Percentiles rank a stretch among this genome's conserved stretches.
These are phyloP conservation scores for Nezara viridula DNA, from an alignment of 2,888 invertebrate genomes.

Conservation along the genomic window DNA sequence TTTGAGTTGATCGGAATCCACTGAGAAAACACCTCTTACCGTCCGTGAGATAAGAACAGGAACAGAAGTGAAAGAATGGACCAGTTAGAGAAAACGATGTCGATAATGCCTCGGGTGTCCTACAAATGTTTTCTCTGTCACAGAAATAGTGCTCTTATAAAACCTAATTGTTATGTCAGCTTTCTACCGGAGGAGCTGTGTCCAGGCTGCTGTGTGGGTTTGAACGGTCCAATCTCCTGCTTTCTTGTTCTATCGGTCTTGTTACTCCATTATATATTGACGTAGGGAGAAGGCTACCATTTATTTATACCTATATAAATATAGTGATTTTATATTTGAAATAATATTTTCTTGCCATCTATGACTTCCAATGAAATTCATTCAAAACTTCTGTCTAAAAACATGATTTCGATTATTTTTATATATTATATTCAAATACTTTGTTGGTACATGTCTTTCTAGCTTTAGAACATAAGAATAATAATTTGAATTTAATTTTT, in stretches of 20 bases:
- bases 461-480: too few species aligned
- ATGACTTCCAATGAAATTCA: not conserved
- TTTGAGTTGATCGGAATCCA: not conserved
- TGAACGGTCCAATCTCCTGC: not conserved
- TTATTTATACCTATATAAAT: not conserved
- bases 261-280: not conserved
- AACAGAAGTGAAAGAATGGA: not conserved
- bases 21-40: not conserved
- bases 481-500: too few species aligned
- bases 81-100: not conserved
- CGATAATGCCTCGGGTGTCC: not conserved
- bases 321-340: not conserved
- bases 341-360: not conserved
- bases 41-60: not conserved
- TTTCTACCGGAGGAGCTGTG: slow-evolving; percentile 13
- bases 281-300: not conserved
- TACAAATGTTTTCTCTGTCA: slow-evolving; percentile 8
- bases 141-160: slow-evolving; percentile 1
- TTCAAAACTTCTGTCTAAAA: not conserved
- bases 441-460: too few species aligned
- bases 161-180: slow-evolving; percentile 37
- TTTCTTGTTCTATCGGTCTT: not conserved
- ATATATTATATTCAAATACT: not conserved
- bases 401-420: not conserved
- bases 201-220: not conserved